Evolutionary conservation across 2,888 invertebrate species (phyloP).

Genomic region (Aphodius sticticus): DNA sequence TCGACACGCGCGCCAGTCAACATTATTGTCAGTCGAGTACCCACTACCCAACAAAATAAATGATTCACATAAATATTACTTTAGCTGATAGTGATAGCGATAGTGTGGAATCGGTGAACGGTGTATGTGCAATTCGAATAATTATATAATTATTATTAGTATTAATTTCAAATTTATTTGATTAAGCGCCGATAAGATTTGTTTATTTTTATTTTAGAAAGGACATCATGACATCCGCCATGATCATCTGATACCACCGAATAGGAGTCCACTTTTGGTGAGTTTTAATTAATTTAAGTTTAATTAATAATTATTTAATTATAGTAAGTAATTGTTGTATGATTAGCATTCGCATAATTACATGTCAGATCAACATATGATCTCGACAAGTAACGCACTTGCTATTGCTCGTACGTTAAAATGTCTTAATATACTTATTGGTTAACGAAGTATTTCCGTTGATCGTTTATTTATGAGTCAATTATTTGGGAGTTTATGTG

Average conservation of each 20-base stretch:
- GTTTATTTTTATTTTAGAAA: conserved; percentile 33
- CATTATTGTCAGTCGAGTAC: not conserved
- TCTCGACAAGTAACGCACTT: too few species aligned
- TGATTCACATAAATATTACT: conserved; percentile 17
- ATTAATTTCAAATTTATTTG: not conserved
- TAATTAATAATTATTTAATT: conserved; percentile 21
- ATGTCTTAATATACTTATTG: too few species aligned
- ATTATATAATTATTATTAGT: not conserved
- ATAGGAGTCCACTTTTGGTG: conserved; percentile 60
- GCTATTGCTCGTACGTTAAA: too few species aligned
- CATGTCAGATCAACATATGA: too few species aligned
- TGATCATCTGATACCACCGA: conserved; percentile 59
- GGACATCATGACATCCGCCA: conserved; percentile 49
- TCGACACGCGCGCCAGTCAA: not conserved
- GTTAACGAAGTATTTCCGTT: too few species aligned
- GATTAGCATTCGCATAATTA: not conserved
- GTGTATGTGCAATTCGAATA: not conserved
- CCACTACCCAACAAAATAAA: not conserved
- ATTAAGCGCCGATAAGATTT: not conserved
- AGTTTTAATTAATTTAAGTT: conserved; percentile 37
- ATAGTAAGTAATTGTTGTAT: not conserved
- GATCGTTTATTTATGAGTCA: too few species aligned
- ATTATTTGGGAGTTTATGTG: too few species aligned
- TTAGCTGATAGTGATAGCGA: conserved; percentile 11
- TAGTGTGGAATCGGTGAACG: not conserved